Evolutionary conservation across 1,140 invertebrate species (phyloP), one percentile per base, ranked within the genome.

Genomic region (Pseudomyrmex flavicornis): DNA sequence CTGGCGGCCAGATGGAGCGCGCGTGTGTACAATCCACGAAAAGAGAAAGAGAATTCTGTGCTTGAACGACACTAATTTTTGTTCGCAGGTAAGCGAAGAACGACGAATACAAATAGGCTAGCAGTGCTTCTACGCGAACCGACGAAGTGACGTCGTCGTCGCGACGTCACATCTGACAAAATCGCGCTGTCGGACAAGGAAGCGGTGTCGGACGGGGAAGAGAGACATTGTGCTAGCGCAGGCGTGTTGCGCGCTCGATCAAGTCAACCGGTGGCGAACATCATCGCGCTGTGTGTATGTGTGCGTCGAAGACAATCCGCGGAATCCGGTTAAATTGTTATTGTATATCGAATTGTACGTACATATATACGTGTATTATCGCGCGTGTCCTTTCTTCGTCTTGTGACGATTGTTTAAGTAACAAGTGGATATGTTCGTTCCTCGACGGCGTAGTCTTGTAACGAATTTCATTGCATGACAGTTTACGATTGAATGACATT

Each of bases 61-160:
- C n/a, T 50, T 79, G 70, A 84, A 54, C 59, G 3, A 59, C 26
- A 12, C 10, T 22, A 72, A 84, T 88, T 87, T 35, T 52, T 88
- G 69, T n/a, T 59, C 72, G 44, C 52, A 88, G 86, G 86, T 86
- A 17, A 22, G n/a, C 9, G 35, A 35, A 46, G 66, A 35, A 50
- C 17, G 9, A 17, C 61, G 15, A 26, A 15, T 7, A 75, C 8
- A 9, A 72, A 13, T 13, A 10, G 69, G 26, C n/a, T 20, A 56
- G 52, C 68, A 35, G 46, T 52, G 44, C 26, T 15, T 15, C 10
- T 0, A n/a, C 1, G 9, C 35, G 48, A 10, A 20, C 3, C 44
- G 58, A 69, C 22, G 35, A 44, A 17, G 50, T 52, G 26, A 76
- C 65, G 59, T 12, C 70, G 46, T 10, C 79, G 79, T 82, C 79